Conservation (phyloP, 2,888 invertebrate species). For the Trichopoda pennipes region DNA sequence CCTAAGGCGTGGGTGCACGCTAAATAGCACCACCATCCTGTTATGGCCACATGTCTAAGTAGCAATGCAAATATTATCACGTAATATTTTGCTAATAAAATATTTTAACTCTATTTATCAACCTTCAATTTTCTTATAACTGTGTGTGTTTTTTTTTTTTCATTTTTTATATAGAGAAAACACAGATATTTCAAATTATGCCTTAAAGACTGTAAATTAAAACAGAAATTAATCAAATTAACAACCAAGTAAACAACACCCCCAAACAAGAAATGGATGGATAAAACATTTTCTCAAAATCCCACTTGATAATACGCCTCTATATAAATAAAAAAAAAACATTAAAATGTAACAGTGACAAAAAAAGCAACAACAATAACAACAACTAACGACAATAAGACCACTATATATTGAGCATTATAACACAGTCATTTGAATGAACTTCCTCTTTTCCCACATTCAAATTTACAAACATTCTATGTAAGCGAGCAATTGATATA, state of each 20-base stretch:
- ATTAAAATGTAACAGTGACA: background rate
- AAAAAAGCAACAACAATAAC: constrained; percentile 3
- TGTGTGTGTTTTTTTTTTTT: too few relatives aligned
- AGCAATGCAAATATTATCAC: too few relatives aligned
- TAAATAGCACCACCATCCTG: too few relatives aligned
- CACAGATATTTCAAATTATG: too few relatives aligned
- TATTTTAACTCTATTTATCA: too few relatives aligned
- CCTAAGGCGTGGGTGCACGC: too few relatives aligned
- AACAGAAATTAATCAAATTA: too few relatives aligned
- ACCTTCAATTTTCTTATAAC: too few relatives aligned
- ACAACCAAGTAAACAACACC: background rate
- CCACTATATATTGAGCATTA: constrained; percentile 9
- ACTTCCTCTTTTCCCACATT: constrained; percentile 39
- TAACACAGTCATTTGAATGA: background rate
- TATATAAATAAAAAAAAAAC: constrained; percentile 21
- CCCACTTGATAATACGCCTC: constrained; percentile 33
- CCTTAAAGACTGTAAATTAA: too few relatives aligned
- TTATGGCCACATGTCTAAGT: too few relatives aligned
- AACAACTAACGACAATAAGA: background rate
- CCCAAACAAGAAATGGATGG: constrained; percentile 16
- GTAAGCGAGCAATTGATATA: constrained; percentile 18
- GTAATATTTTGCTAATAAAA: too few relatives aligned
- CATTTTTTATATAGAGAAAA: too few relatives aligned
- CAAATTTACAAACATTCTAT: background rate
- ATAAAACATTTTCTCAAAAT: constrained; percentile 16